These are phyloP conservation scores for Phoxinus dragarum DNA, from an alignment of 2,797 vertebrate genomes.

Conservation along the genomic window DNA sequence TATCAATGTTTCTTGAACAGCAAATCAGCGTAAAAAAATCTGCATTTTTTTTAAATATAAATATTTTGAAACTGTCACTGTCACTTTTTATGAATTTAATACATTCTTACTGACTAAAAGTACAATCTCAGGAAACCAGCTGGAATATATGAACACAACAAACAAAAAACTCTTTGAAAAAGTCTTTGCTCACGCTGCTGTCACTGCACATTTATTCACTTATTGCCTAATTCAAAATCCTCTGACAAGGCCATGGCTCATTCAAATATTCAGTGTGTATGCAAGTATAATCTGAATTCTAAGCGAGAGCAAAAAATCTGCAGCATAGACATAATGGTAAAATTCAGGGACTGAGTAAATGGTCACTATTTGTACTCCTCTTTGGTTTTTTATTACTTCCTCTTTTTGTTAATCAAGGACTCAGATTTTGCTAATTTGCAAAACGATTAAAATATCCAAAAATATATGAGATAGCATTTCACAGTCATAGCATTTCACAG, in stretches of 20 bases:
- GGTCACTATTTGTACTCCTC: background rate
- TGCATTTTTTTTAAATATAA: background rate
- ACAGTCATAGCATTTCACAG: background rate
- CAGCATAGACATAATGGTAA: background rate
- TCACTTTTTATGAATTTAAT: background rate
- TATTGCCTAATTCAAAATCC: background rate
- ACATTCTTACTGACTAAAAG: background rate
- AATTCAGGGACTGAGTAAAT: background rate
- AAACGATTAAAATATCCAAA: background rate
- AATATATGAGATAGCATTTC: background rate
- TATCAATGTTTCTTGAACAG: background rate
- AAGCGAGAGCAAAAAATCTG: background rate
- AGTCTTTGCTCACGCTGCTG: background rate
- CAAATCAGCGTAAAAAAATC: background rate
- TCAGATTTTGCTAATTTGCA: slow-evolving; percentile 3
- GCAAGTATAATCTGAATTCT: background rate
- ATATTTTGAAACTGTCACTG: background rate
- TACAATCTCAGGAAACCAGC: slow-evolving; percentile 8
- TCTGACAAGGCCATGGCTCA: background rate
- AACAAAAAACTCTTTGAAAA: no score
- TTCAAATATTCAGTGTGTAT: background rate
- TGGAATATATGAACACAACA: background rate
- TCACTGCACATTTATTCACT: background rate
- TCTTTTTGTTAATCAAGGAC: slow-evolving; percentile 7
- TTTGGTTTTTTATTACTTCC: background rate